A percentile compares a stretch with the other conserved stretches of the same genome.
Conservation (phyloP, 2,888 invertebrate genomes). For the Psylliodes chrysocephalus region DNA sequence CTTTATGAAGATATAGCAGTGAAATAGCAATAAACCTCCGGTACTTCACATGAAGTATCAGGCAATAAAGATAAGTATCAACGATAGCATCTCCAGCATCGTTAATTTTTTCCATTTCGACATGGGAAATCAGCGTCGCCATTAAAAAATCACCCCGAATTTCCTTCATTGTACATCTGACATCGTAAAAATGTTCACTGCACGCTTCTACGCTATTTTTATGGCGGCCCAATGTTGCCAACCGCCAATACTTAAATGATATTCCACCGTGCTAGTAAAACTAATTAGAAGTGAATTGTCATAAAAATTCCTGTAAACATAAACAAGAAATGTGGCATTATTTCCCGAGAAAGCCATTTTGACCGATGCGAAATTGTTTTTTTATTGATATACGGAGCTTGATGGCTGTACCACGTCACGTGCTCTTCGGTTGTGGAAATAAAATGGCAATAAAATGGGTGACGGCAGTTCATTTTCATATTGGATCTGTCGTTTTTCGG, state of each 20-base stretch:
- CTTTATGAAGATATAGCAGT: not conserved
- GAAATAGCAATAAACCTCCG: not conserved
- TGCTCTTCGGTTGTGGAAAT: conserved; percentile 37
- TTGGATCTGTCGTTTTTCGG: conserved; percentile 32
- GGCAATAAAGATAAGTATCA: conserved; percentile 6
- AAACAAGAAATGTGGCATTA: conserved; percentile 45
- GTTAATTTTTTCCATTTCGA: conserved; percentile 14
- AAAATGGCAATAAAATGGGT: conserved; percentile 37
- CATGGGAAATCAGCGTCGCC: conserved; percentile 25
- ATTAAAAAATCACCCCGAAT: conserved; percentile 22
- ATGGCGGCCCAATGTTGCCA: conserved; percentile 33
- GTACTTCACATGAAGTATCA: not conserved
- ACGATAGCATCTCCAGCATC: not conserved
- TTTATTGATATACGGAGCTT: conserved; percentile 41
- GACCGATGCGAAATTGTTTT: conserved; percentile 43
- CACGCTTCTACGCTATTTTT: conserved; percentile 32
- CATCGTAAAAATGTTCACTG: conserved; percentile 31
- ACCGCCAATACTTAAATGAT: conserved; percentile 37
- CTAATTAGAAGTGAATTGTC: conserved; percentile 48
- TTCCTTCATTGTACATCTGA: conserved; percentile 13
- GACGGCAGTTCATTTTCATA: conserved; percentile 38
- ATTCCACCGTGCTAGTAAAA: conserved; percentile 39
- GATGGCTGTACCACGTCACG: conserved; percentile 23
- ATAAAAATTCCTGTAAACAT: conserved; percentile 47
- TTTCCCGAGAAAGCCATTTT: conserved; percentile 46